Evolutionary conservation across 1,140 invertebrate species (phyloP).

Genomic region (Euura lappo): DNA sequence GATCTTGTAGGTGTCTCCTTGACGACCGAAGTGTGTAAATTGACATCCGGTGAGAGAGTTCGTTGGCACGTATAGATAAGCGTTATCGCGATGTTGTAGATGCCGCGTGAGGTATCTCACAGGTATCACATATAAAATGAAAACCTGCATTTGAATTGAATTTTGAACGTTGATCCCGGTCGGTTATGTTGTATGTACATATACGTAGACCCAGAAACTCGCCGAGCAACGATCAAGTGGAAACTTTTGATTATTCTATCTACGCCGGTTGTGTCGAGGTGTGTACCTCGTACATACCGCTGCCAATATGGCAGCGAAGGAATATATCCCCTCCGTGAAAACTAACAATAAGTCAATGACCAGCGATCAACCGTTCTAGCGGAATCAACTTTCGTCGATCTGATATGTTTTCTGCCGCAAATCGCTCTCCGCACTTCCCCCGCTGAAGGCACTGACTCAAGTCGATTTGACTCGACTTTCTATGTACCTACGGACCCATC

Average conservation of each 20-base stretch:
- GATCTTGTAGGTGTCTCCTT: neutral
- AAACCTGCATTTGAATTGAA: conserved; percentile 5
- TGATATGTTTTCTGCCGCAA: conserved; percentile 1
- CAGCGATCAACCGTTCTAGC: conserved; percentile 1
- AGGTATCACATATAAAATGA: neutral
- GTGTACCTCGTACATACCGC: too few relatives aligned
- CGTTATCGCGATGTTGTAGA: neutral
- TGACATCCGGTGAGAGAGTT: neutral
- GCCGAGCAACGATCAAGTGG: neutral
- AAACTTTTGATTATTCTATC: conserved; percentile 4
- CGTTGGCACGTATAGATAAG: conserved; percentile 1
- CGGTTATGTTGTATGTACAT: neutral
- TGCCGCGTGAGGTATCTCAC: neutral
- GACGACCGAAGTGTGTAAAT: neutral
- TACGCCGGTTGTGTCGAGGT: neutral
- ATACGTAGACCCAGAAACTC: neutral
- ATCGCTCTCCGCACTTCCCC: neutral
- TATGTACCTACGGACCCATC: neutral
- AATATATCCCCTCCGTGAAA: neutral
- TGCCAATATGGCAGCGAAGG: too few relatives aligned
- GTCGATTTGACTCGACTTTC: neutral
- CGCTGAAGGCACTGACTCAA: neutral
- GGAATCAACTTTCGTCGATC: conserved; percentile 4
- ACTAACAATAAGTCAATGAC: conserved; percentile 1
- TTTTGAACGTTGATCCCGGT: neutral